Evolutionary conservation across 2,888 invertebrate species (phyloP).

Genomic region (Salticus scenicus): DNA sequence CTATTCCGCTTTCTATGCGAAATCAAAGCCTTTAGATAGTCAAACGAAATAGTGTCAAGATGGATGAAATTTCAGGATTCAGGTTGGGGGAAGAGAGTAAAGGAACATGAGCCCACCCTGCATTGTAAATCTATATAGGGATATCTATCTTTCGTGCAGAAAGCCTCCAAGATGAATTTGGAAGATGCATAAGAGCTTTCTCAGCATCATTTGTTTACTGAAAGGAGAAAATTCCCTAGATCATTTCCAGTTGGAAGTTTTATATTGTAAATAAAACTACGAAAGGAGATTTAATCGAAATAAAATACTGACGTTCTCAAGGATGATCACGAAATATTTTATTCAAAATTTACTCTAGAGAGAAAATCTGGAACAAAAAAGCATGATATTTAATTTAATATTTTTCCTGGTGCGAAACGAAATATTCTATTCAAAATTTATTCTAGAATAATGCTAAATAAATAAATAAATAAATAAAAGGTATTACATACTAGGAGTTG

Average conservation of each 20-base stretch:
- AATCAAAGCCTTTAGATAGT: conserved; percentile 7
- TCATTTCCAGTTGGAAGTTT: neutral
- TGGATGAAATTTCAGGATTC: conserved; percentile 41
- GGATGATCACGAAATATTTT: too few relatives aligned
- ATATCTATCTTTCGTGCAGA: neutral
- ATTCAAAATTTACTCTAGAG: too few relatives aligned
- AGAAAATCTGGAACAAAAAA: too few relatives aligned
- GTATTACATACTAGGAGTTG: too few relatives aligned
- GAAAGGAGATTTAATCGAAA: neutral
- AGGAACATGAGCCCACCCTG: conserved; percentile 25
- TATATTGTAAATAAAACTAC: neutral
- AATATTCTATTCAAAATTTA: too few relatives aligned
- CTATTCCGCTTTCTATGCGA: neutral
- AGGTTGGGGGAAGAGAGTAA: conserved; percentile 10
- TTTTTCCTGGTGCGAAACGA: too few relatives aligned
- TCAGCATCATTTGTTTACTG: conserved; percentile 49
- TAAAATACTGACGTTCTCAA: too few relatives aligned
- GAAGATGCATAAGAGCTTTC: conserved; percentile 25
- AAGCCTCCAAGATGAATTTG: conserved; percentile 30
- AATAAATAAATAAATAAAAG: too few relatives aligned
- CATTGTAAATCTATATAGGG: conserved; percentile 25
- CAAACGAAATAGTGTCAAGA: conserved; percentile 27
- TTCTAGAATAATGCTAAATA: too few relatives aligned
- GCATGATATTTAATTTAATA: too few relatives aligned
- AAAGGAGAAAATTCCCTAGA: conserved; percentile 2